These are phyloP conservation scores for Brachyptera risi DNA, from an alignment of 2,888 invertebrate genomes.

Conservation along the genomic window DNA sequence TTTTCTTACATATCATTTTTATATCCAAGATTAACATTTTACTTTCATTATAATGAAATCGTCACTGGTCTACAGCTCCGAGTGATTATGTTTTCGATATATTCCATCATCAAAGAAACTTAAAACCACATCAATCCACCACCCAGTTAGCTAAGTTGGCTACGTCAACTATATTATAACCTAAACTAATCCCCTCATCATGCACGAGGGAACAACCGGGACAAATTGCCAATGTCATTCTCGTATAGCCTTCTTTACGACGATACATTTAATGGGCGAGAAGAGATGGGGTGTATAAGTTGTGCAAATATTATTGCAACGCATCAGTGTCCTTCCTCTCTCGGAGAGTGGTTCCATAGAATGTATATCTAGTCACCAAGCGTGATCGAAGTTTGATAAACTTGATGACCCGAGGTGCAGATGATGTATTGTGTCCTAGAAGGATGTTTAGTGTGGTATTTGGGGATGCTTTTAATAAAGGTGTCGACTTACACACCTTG, in stretches of 20 bases:
- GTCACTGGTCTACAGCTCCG: no score
- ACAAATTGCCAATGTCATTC: not conserved
- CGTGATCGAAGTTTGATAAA: not conserved
- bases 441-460: no score
- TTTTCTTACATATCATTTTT: no score
- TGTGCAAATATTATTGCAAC: conserved; percentile 5
- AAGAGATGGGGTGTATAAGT: not conserved
- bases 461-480: conserved; percentile 21
- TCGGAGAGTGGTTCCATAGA: not conserved
- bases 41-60: no score
- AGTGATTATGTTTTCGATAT: no score
- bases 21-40: no score
- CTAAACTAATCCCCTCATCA: not conserved
- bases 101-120: no score
- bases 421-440: not conserved
- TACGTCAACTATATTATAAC: not conserved
- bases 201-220: not conserved
- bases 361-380: not conserved
- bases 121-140: not conserved
- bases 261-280: not conserved
- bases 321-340: not conserved
- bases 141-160: not conserved
- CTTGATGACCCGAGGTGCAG: not conserved
- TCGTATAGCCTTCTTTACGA: not conserved
- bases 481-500: conserved; percentile 18